Evolutionary conservation across 1,140 invertebrate genomes (phyloP), one percentile per base, ranked within the genome.

Genomic region (Drosophila nigrodunni): DNA sequence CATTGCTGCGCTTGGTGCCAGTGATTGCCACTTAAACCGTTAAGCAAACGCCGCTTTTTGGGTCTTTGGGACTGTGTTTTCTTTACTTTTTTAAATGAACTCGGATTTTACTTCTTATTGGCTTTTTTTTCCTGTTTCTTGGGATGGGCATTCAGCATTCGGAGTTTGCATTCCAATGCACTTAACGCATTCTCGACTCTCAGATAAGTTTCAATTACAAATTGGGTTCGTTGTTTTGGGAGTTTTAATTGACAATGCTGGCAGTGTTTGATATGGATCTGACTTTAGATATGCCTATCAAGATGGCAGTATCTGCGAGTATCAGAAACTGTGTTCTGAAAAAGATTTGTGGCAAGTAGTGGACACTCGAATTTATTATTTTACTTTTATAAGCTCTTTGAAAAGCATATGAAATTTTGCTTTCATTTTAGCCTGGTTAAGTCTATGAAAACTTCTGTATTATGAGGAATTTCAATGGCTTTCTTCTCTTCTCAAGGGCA

Each of bases 201-300:
- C 69, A 82, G 82, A 87, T 87, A 87, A 87, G 82, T 88, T 87
- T 87, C 82, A 87, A 87, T 87, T 87, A 87, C 83, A 87, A 87
- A 88, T 88, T 88, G 82, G 87, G 68, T 82, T 68, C 62, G 49
- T 82, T 87, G 80, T 83, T 77, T 78, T 58, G 39, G 35, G 59
- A 54, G 43, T 65, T 88, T 88, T 86, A 86, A 88, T 86, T 86
- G 82, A 86, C 82, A 86, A 82, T 66, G 64, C 65, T 60, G 80
- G 57, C 46, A 61, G 34, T 47, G 13, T 35, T 54, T 49, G 83
- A 86, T 86, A 86, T 67, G 83, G 81, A 86, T 86, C 82, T 74
- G 13, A 6, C 6, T 10, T 2, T 11, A 64, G 61, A 64, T 52
- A 52, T 4, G 25, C n/a, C 18, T 57, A 52, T 52, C 30, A 35